Base-by-base conservation (phyloP, 2,888 invertebrate genomes). In the Heliothis peltigera region DNA sequence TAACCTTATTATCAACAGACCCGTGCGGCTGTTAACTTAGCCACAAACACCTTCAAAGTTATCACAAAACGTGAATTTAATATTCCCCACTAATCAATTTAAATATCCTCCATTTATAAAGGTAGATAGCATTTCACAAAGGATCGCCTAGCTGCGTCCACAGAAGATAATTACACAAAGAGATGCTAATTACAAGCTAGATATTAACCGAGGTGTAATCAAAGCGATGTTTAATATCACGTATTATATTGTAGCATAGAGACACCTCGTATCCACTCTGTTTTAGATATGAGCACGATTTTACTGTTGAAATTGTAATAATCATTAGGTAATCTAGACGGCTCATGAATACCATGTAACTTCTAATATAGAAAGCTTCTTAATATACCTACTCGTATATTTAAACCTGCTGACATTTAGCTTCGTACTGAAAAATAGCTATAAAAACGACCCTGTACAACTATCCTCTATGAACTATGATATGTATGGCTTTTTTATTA, bases 171-270 rank as follows among this genome's bases (percentile, higher is more conserved):
- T 79, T 81, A 74, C 59, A 75, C 69, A 75, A 75, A 78, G 73
- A 70, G 63, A 66, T 43, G 64, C 76, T 80, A 81, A 82, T 82
- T 80, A 82, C 61, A 65, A 59, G 58, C 73, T 66, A 63, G 73
- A 78, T 82, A 82, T 82, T 82, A 79, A 64, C 65, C 75, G 59
- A 51, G 52, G 54, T 49, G 68, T 68, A 77, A 81, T 79, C 80
- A 78, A 77, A 75, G 70, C 62, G 25, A 6, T 60, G 71, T 64
- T 72, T 75, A 69, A 70, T 77, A 73, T 61, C 57, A 54, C 32
- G 15, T 32, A 51, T 42, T 68, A 61, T 47, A 69, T 58, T 59
- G 19, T 21, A 21, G 39, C 54, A 32, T 46, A 21, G 32, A 21
- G 58, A 51, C 28, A 44, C 43, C 18, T 10, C 18, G 8, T 17